Evolutionary conservation across 2,797 vertebrate genomes (phyloP).

Genomic region (Coracias cyanogaster): DNA sequence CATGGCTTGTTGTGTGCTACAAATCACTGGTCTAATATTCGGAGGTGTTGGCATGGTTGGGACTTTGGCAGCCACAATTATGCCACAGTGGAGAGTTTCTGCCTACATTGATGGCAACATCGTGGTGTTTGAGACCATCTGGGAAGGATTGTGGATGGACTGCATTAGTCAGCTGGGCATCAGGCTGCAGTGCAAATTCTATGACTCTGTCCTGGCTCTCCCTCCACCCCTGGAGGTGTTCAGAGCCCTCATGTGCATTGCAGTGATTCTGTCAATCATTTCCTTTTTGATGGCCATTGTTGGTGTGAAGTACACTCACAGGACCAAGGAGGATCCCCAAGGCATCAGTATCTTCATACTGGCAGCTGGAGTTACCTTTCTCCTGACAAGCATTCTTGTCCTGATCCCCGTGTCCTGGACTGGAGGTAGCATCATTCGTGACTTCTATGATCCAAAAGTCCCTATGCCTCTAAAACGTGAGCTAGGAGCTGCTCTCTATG

Average conservation of each 20-base stretch:
- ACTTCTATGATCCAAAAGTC: slow-evolving; percentile 89
- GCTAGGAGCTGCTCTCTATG: slow-evolving; percentile 91
- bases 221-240: slow-evolving; percentile 81
- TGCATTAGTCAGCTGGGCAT: slow-evolving; percentile 86
- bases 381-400: slow-evolving; percentile 83
- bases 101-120: slow-evolving; percentile 91
- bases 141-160: slow-evolving; percentile 96
- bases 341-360: slow-evolving; percentile 78
- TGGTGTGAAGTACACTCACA: slow-evolving; percentile 85
- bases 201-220: slow-evolving; percentile 80
- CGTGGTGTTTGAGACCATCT: slow-evolving; percentile 90
- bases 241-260: slow-evolving; percentile 89
- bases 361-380: slow-evolving; percentile 83
- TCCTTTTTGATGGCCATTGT: slow-evolving; percentile 83
- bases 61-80: slow-evolving; percentile 85
- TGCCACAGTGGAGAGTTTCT: slow-evolving; percentile 96
- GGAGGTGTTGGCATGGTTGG: slow-evolving; percentile 86
- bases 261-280: slow-evolving; percentile 72
- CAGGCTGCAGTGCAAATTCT: slow-evolving; percentile 84
- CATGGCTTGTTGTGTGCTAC: slow-evolving; percentile 80
- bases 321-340: slow-evolving; percentile 71
- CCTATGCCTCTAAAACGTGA: slow-evolving; percentile 87
- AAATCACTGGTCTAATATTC: slow-evolving; percentile 83
- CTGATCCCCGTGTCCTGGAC: slow-evolving; percentile 92
- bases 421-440: slow-evolving; percentile 84